These are phyloP conservation scores for Chelonus insularis DNA, from an alignment of 1,140 invertebrate genomes.

Conservation along the genomic window DNA sequence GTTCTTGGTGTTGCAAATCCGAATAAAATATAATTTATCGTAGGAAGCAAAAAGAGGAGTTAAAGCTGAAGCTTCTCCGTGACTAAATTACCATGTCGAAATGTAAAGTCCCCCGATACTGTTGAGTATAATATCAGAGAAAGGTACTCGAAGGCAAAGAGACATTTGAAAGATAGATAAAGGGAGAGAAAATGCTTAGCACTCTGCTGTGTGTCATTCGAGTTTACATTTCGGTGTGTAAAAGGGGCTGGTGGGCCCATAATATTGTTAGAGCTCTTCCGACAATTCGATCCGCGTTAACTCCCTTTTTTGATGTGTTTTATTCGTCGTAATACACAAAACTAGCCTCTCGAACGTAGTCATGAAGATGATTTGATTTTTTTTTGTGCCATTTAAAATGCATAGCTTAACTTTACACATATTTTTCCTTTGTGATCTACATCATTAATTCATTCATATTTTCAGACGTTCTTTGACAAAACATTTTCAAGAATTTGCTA, in stretches of 20 bases:
- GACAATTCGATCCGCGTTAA: conserved; percentile 48
- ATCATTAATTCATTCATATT: too few relatives aligned
- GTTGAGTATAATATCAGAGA: conserved; percentile 22
- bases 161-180: conserved; percentile 3
- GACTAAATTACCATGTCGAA: conserved; percentile 31
- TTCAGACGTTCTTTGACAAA: too few relatives aligned
- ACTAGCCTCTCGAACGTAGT: conserved; percentile 2
- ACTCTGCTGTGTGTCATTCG: conserved; percentile 35
- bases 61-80: conserved; percentile 21
- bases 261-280: conserved; percentile 42
- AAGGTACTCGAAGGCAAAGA: conserved; percentile 10
- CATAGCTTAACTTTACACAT: neutral
- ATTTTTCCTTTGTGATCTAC: neutral
- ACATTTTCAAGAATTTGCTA: too few relatives aligned
- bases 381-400: neutral
- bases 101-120: conserved; percentile 16
- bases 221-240: conserved; percentile 38
- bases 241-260: conserved; percentile 32
- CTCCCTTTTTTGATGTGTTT: conserved; percentile 5
- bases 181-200: conserved; percentile 18
- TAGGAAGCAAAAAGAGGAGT: neutral
- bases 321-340: neutral
- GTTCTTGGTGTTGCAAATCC: neutral
- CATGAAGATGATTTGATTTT: conserved; percentile 14
- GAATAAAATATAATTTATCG: conserved; percentile 17